Conservation (phyloP, 2,113 vertebrate genomes). For the Rynchops niger region DNA sequence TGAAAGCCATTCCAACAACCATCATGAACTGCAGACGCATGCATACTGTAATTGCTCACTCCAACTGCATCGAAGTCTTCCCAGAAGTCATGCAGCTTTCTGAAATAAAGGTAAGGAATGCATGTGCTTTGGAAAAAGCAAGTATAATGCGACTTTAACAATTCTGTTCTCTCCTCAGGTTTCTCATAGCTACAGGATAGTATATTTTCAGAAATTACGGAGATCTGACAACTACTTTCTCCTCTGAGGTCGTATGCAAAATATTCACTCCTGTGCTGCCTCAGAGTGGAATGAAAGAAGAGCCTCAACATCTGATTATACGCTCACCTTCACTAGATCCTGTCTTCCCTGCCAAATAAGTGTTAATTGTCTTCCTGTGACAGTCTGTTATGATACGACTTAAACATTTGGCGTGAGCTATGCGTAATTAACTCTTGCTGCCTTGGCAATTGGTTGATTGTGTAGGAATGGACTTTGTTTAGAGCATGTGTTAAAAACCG, state of each 20-base stretch:
- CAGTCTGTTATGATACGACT: background rate
- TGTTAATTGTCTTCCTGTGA: constrained; percentile 19
- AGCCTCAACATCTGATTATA: background rate
- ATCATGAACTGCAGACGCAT: constrained; percentile 91
- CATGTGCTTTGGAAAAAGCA: background rate
- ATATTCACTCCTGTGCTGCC: background rate
- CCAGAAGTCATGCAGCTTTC: constrained; percentile 97
- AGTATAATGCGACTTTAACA: background rate
- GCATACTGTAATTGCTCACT: constrained; percentile 96
- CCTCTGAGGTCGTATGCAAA: background rate
- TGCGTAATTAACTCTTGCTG: background rate
- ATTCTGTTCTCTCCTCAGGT: background rate
- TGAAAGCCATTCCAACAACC: constrained; percentile 97
- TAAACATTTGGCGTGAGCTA: background rate
- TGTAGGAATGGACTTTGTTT: background rate
- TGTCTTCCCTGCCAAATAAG: background rate
- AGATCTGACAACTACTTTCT: background rate
- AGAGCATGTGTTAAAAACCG: rapidly evolving
- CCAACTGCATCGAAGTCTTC: constrained; percentile 95
- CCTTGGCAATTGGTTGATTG: background rate
- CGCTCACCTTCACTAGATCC: background rate
- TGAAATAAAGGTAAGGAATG: constrained; percentile 89
- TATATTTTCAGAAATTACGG: background rate
- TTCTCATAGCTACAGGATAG: background rate
- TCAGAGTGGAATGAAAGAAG: background rate